phyloP scores from a whole-genome alignment of 2,113 vertebrate species.

The Otocyon megalotis region DNA sequence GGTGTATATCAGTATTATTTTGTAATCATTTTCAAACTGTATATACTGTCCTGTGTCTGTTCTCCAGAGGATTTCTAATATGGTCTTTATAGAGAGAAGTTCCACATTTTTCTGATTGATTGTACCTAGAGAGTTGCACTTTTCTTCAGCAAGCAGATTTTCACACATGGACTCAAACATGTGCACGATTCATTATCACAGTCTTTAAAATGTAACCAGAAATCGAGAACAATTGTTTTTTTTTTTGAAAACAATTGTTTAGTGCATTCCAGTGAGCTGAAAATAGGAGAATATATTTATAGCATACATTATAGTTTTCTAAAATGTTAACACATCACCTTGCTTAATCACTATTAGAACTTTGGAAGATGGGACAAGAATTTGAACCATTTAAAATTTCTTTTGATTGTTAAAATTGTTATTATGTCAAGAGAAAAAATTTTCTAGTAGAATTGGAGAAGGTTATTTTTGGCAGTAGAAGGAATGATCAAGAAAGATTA shows the following conservation, averaged over 20 bases:
- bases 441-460: not conserved
- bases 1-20: not conserved
- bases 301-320: conserved; percentile 23
- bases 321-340: conserved; percentile 40
- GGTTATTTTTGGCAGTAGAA: not conserved
- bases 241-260: not conserved
- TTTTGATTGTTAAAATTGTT: conserved; percentile 54
- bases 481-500: not conserved
- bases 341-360: conserved; percentile 22
- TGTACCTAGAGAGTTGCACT: not conserved
- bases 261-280: not conserved
- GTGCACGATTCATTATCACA: not conserved
- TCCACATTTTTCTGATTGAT: conserved; percentile 1
- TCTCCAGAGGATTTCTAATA: not conserved
- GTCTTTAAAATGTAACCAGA: conserved; percentile 14
- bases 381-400: conserved; percentile 55
- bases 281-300: conserved; percentile 36
- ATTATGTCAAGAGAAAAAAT: not conserved
- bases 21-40: conserved; percentile 17
- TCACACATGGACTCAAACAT: not conserved
- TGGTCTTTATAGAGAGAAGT: not conserved
- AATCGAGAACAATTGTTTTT: not conserved
- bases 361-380: conserved; percentile 21
- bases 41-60: not conserved
- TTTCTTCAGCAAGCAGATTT: conserved; percentile 22